These are phyloP conservation scores for Pandemis cinnamomeana DNA, from an alignment of 2,888 invertebrate genomes.

Conservation along the genomic window DNA sequence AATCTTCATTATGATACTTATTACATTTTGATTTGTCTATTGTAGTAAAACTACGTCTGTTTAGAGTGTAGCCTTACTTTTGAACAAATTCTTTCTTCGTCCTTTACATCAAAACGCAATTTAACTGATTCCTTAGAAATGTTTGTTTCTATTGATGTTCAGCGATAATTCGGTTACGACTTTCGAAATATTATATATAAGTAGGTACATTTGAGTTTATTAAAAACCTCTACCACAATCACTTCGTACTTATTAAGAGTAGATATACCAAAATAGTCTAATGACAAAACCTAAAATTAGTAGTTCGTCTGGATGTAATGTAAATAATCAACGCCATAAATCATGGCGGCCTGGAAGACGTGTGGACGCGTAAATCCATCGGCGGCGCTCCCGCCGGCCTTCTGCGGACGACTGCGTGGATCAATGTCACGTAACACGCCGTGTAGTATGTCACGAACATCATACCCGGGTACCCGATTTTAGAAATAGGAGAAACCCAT, in stretches of 20 bases:
- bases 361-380: constrained; percentile 20
- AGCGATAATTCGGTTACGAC: no score
- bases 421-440: no score
- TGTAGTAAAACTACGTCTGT: neutral
- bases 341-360: constrained; percentile 1
- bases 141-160: no score
- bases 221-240: neutral
- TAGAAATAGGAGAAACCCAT: no score
- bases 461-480: no score
- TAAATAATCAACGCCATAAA: constrained; percentile 8
- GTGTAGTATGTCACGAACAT: no score
- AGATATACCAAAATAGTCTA: neutral
- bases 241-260: neutral
- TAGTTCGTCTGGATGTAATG: constrained; percentile 5
- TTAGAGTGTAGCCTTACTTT: neutral
- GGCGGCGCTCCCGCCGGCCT: neutral
- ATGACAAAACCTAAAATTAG: constrained; percentile 1
- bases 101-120: no score
- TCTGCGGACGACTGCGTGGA: neutral
- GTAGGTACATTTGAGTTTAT: neutral
- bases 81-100: neutral
- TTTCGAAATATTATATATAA: no score
- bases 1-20: neutral
- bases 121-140: no score
- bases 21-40: neutral